Base-by-base conservation (phyloP, 2,797 vertebrate genomes). In the Lateolabrax maculatus region DNA sequence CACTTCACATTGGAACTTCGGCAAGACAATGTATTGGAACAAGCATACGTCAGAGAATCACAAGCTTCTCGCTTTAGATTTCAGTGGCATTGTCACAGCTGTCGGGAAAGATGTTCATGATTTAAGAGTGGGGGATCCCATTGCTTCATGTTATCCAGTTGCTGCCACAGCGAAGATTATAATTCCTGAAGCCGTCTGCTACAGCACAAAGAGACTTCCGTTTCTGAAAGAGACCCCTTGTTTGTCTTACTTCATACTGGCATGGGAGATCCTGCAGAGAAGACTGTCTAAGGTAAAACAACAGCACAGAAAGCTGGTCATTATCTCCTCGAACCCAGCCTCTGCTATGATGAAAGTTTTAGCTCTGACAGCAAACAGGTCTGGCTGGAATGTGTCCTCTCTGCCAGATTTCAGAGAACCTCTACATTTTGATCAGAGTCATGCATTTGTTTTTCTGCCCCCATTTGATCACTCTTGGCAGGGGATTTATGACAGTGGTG, bases 1-100 rank as follows among this genome's bases (percentile, higher is more conserved):
- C 55, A 25, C 90, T 70, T 95, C 96, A 19, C 95, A 96, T 72
- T 66, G 91, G 23, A 88, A 71, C 49, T 96, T 94, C 79, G 94
- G 95, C 13, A 91, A 90, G 31, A 94, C 95, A 0, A 57, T 97
- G 10, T 97, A 97, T 21, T 98, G 97, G 96, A 94, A 90, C 83
- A 92, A 93, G n/a, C 87, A 95, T 27, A 53, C 80, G 0, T 81
- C 83, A 55, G 92, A 92, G 12, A 95, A 91, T 61, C 94, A 98
- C 27, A 77, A 88, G 2, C 92, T 97, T 78, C 67, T 97, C 49
- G 95, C 93, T 80, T 91, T 97, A 52, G 97, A 97, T 87, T 97
- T 96, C 75, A 93, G 94, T 44, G 97, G 96, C 51, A 89, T 80
- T 36, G 93, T 97, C 48, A 95, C 89, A 16, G 94, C 94, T 75